Base-by-base conservation (phyloP, 2,888 invertebrate genomes). In the Flexamia atlantica region DNA sequence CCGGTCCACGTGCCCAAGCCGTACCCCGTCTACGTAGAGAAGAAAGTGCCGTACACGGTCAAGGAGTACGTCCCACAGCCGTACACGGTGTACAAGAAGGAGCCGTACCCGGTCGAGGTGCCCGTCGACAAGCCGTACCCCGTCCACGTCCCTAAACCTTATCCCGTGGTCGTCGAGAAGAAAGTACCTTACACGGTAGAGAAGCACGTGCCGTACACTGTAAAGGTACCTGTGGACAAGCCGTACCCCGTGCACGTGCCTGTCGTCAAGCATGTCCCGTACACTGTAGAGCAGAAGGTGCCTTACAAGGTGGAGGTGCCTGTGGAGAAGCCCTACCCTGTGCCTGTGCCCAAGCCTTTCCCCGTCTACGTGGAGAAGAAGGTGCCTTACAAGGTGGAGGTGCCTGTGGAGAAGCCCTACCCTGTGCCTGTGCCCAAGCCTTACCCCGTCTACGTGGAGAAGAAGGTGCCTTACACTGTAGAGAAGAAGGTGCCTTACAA, bases 281-380 rank as follows among this genome's bases (percentile, higher is more conserved):
- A 79, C 57, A 28, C 79, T 57, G 79, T 79, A 36, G 79, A 79
- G 79, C 53, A 79, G 79, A 79, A 79, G 57, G 79, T 79, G 20
- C 79, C 79, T 32, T 50, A 57, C 36, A 25, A 50, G 28, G 79
- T 79, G 17, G 50, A 79, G 23, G 79, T 79, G 30, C 57, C 79
- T 36, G 79, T 79, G 53, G 79, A 53, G 53, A 79, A 79, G 79
- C 79, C 79, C 23, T 30, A 32, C 5, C 79, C 79, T 20, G 46
- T 50, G 30, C 36, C 57, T 28, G 79, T 79, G 57, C 50, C 46
- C 50, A 79, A 79, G 79, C 79, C 79, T 57, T 79, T 57, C 79
- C 57, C 57, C 17, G 79, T 79, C 25, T 30, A 32, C 20, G 79
- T 79, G 57, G 79, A 79, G 79, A 79, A 79, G 79, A 79, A 79